Conservation (phyloP, 2,888 invertebrate genomes). For the Himalopsyche kuldschensis region DNA sequence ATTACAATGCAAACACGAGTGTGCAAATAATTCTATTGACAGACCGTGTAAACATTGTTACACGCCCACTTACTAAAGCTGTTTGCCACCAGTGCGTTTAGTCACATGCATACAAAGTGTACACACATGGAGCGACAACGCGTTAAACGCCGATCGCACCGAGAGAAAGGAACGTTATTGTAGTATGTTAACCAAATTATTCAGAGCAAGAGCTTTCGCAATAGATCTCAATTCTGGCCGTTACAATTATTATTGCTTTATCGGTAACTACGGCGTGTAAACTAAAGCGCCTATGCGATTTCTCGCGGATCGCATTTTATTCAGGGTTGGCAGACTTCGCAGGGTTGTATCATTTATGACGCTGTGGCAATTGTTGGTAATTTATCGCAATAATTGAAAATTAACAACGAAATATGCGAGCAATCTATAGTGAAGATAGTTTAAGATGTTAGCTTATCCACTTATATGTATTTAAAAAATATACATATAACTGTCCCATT, state of each 20-base stretch:
- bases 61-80: not conserved
- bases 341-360: no score
- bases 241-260: not conserved
- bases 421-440: no score
- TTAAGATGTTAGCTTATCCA: no score
- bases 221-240: conserved; percentile 5
- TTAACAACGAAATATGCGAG: no score
- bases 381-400: no score
- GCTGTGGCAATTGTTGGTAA: no score
- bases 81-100: not conserved
- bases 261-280: not conserved
- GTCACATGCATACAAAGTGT: not conserved
- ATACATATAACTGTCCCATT: no score
- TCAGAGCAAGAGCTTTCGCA: conserved; percentile 36
- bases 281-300: not conserved
- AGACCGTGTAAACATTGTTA: not conserved
- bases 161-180: conserved; percentile 28
- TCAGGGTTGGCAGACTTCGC: no score
- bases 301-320: not conserved
- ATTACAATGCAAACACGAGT: no score
- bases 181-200: conserved; percentile 18
- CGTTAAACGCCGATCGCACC: conserved; percentile 12
- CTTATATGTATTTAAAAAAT: no score
- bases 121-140: not conserved
- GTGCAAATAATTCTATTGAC: not conserved